Conservation (phyloP, 92 coral and sea anemone species). For the Heteractis magnifica region DNA sequence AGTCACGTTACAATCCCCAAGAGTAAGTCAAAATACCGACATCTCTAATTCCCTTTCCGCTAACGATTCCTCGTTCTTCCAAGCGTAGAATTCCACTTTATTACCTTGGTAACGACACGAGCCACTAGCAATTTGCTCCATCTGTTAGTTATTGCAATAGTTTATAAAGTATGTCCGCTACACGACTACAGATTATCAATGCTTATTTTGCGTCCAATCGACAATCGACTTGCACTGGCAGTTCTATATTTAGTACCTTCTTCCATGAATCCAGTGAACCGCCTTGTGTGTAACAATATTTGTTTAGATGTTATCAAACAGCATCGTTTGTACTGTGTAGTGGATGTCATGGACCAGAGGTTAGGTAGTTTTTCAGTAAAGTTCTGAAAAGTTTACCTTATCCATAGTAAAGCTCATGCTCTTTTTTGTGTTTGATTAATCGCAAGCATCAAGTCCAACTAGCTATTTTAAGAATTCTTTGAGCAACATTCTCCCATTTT, state of each 20-base stretch:
- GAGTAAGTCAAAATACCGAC: conserved; percentile 50
- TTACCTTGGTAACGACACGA: conserved; percentile 1
- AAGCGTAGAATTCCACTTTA: conserved; percentile 14
- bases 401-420: too few relatives aligned
- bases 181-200: not conserved
- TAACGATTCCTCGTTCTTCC: not conserved
- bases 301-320: conserved; percentile 27
- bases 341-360: not conserved
- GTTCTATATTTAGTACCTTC: conserved; percentile 13
- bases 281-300: not conserved
- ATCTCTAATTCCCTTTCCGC: conserved; percentile 4
- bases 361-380: not conserved
- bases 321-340: not conserved
- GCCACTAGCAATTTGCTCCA: not conserved
- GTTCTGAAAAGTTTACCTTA: too few relatives aligned
- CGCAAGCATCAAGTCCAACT: too few relatives aligned
- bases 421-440: too few relatives aligned
- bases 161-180: not conserved
- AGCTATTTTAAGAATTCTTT: not conserved
- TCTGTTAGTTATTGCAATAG: not conserved
- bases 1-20: conserved; percentile 91
- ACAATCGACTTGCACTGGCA: not conserved
- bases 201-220: not conserved
- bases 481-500: not conserved
- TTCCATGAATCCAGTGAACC: not conserved